These are phyloP conservation scores for Teinopalpus imperialis DNA, from an alignment of 2,888 invertebrate genomes.

Conservation along the genomic window DNA sequence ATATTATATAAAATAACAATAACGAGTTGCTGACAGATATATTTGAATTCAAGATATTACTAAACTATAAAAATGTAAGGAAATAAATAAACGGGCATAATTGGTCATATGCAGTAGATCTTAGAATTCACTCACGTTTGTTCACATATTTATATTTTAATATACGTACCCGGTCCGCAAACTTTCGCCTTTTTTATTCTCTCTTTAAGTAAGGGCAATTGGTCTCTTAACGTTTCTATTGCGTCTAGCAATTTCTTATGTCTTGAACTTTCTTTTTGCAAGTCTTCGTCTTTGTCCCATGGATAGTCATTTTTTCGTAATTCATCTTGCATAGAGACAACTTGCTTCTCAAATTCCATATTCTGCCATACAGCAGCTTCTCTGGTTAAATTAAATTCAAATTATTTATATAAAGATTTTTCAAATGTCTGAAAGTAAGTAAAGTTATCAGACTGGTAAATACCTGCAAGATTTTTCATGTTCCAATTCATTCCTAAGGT, in stretches of 20 bases:
- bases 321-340: slow-evolving; percentile 68
- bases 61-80: no score
- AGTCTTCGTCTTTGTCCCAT: slow-evolving; percentile 68
- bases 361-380: slow-evolving; percentile 76
- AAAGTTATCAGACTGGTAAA: no score
- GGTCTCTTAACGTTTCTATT: slow-evolving; percentile 59
- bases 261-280: slow-evolving; percentile 58
- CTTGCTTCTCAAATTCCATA: slow-evolving; percentile 71
- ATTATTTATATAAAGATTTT: no score
- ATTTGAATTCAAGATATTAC: no score
- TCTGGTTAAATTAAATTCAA: slow-evolving; percentile 42
- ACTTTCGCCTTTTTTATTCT: slow-evolving; percentile 72
- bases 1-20: no score
- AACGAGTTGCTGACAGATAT: no score
- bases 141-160: no score
- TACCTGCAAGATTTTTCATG: slow-evolving; percentile 74
- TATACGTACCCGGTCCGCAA: slow-evolving; percentile 65
- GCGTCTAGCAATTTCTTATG: slow-evolving; percentile 67
- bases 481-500: slow-evolving; percentile 69
- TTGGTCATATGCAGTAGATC: no score
- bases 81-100: no score
- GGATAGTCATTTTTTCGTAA: slow-evolving; percentile 62
- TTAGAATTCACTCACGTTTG: no score
- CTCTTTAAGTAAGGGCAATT: slow-evolving; percentile 65
- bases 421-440: no score